Base-by-base conservation (phyloP, 2,113 vertebrate genomes). In the Danio rerio region DNA sequence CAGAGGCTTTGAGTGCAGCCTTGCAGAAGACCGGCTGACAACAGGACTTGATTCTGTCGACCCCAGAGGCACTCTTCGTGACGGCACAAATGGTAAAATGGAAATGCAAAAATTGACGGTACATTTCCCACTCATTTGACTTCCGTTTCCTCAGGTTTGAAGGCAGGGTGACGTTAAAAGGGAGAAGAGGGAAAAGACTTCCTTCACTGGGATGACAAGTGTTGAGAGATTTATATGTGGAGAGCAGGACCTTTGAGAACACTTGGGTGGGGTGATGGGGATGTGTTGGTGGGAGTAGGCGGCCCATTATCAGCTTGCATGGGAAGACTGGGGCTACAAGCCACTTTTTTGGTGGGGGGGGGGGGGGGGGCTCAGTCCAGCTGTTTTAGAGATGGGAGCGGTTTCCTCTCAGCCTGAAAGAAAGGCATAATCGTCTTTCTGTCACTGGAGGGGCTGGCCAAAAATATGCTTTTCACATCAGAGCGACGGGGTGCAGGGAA, bases 401-500 rank as follows among this genome's bases (percentile, higher is more conserved):
- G 50, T 73, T 71, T 78, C 40, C 82, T 71, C 68, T 66, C 45
- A 20, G 70, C 70, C 78, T 81, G 78, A 80, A 68, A 77, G 73
- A 62, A 75, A 78, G 75, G 79, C 61, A 68, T 84, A 84, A 71
- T 78, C 47, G 47, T 84, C 78, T 70, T 75, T 69, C 81, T 79
- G 85, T 74, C 59, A 73, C 43, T 63, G 68, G n/a, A 68, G 86
- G 90, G 55, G 68, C 47, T 47, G 65, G 73, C 61, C 86, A 58
- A 56, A 75, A 84, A 85, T 71, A 83, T 88, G 83, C 79, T 82
- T 86, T 86, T 84, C 80, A 86, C 79, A 86, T 89, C 59, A 88
- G 81, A 68, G 21, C 21, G 21, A 59, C 47, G 43, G 78, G 21
- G 66, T 63, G 78, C 63, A 40, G 21, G 10, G 74, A 59, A 21